A percentile compares a stretch with the other conserved stretches of the same genome.
Conservation (phyloP, 1,140 invertebrate genomes). For the Bombus vancouverensis region DNA sequence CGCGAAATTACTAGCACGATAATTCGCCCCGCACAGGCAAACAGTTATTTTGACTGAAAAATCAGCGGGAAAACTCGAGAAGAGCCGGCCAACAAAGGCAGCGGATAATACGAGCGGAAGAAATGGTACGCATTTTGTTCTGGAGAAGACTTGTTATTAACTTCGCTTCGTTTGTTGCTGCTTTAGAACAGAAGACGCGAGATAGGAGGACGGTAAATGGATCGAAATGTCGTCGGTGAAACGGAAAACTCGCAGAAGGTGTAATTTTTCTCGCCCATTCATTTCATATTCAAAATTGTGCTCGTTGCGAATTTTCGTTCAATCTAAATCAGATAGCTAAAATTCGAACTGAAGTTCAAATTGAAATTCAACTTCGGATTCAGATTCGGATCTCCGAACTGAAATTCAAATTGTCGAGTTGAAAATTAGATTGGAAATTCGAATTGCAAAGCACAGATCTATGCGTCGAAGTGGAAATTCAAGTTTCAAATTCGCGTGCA, state of each 20-base stretch:
- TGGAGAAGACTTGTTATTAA: not conserved
- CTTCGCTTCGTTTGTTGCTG: not conserved
- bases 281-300: not conserved
- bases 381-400: not conserved
- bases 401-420: not conserved
- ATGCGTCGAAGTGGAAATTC: too few relatives aligned
- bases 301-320: not conserved
- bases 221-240: not conserved
- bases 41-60: not conserved
- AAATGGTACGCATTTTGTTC: constrained; percentile 1
- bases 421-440: too few relatives aligned
- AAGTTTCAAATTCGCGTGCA: too few relatives aligned
- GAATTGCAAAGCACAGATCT: too few relatives aligned
- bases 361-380: not conserved
- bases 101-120: not conserved
- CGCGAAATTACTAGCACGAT: constrained; percentile 17
- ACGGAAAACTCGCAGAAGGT: not conserved
- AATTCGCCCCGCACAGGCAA: not conserved
- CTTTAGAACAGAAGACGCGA: not conserved
- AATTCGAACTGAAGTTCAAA: not conserved
- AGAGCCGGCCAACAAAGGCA: not conserved
- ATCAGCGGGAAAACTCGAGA: not conserved
- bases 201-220: not conserved
- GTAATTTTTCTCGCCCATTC: not conserved
- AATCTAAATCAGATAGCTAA: too few relatives aligned